These are phyloP conservation scores for Dicycla oo DNA, from an alignment of 2,888 invertebrate genomes.

Conservation along the genomic window DNA sequence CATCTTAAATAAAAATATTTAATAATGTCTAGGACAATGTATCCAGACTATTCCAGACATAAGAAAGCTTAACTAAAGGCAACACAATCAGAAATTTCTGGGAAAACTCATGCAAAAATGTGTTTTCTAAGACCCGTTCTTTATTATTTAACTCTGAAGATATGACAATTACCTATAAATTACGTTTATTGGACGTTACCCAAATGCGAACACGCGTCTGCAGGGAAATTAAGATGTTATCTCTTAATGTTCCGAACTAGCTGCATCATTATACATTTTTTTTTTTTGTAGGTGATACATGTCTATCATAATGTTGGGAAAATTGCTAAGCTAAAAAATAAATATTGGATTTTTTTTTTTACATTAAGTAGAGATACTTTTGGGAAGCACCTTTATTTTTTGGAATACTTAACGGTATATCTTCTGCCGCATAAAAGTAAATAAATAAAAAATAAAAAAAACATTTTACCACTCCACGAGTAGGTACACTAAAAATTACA, in stretches of 20 bases:
- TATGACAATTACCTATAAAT: conserved; percentile 39
- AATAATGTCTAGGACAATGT: neutral
- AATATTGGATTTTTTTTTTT: too few species aligned
- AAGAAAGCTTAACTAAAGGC: neutral
- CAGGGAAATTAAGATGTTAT: conserved; percentile 65
- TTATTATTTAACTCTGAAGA: conserved; percentile 19
- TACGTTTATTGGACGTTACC: conserved; percentile 57
- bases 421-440: too few species aligned
- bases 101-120: neutral
- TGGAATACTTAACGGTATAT: too few species aligned
- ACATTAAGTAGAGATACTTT: neutral
- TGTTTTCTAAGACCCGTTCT: neutral
- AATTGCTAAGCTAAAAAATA: neutral
- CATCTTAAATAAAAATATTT: too few species aligned
- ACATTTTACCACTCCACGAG: too few species aligned
- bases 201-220: conserved; percentile 54
- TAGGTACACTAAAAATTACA: too few species aligned
- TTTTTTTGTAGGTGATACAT: neutral
- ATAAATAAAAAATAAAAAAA: too few species aligned
- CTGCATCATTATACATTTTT: conserved; percentile 3
- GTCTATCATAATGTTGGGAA: neutral
- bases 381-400: too few species aligned
- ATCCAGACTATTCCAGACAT: neutral
- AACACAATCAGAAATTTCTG: neutral
- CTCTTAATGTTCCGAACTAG: conserved; percentile 33